These are phyloP conservation scores for Epizoanthus rinbou DNA, from an alignment of 92 coral and sea anemone genomes.

Conservation along the genomic window DNA sequence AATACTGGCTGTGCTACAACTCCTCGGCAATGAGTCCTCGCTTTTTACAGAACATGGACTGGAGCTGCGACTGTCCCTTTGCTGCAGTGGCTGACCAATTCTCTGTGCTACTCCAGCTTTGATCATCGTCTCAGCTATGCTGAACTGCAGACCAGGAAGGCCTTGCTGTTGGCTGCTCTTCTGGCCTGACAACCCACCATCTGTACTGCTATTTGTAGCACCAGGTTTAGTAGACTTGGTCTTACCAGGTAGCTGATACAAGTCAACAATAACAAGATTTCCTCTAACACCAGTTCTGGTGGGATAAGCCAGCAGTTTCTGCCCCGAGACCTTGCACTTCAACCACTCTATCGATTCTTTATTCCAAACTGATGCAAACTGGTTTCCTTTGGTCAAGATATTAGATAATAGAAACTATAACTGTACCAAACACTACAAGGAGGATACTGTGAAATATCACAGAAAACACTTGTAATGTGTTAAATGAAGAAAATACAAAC, in stretches of 20 bases:
- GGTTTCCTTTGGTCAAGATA: not conserved
- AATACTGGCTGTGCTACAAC: conserved; percentile 64
- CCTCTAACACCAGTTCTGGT: conserved; percentile 52
- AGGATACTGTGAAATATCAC: no score
- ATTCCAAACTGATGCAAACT: conserved; percentile 63
- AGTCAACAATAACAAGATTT: conserved; percentile 66
- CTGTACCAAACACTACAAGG: not conserved
- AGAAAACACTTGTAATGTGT: no score
- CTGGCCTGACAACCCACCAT: conserved; percentile 11
- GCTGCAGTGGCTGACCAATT: conserved; percentile 34
- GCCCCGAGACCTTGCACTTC: conserved; percentile 71
- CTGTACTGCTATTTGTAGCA: not conserved
- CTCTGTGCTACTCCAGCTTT: conserved; percentile 65
- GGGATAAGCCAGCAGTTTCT: conserved; percentile 74
- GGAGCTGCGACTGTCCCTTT: conserved; percentile 27
- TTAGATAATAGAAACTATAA: not conserved
- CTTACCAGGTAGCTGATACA: conserved; percentile 44
- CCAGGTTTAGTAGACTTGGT: not conserved
- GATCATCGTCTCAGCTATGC: conserved; percentile 76
- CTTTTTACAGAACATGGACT: conserved; percentile 66
- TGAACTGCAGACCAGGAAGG: conserved; percentile 63
- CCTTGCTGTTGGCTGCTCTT: no score
- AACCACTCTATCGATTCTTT: conserved; percentile 72
- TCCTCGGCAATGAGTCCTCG: conserved; percentile 51
- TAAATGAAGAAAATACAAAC: no score